Percentiles rank a stretch among this genome's conserved stretches.
Evolutionary conservation across 2,113 vertebrate species (phyloP).

Genomic region (Chamaea fasciata): DNA sequence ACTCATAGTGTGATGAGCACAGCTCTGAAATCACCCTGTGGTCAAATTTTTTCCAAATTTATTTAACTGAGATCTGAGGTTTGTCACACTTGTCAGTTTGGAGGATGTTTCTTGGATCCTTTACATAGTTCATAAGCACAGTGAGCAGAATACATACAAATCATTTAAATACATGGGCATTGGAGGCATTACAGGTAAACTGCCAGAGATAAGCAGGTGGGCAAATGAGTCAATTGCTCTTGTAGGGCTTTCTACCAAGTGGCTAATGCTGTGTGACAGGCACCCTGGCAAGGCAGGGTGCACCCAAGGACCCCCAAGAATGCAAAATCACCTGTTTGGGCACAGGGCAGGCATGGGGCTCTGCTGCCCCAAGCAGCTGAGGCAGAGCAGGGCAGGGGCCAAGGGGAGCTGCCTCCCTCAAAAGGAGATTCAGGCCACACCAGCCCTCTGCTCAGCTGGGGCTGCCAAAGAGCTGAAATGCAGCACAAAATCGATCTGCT

Average conservation of each 20-base stretch:
- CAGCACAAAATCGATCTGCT: background rate
- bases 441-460: background rate
- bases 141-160: background rate
- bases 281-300: background rate
- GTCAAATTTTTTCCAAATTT: background rate
- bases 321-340: background rate
- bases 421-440: background rate
- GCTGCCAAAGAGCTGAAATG: background rate
- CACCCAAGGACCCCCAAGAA: background rate
- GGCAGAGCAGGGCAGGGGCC: accelerated
- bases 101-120: background rate
- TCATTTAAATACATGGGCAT: accelerated
- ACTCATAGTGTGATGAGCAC: accelerated
- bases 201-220: background rate
- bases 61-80: background rate
- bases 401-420: background rate
- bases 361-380: background rate
- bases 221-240: background rate
- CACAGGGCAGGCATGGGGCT: accelerated
- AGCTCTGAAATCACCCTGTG: background rate
- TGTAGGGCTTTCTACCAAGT: background rate
- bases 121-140: background rate
- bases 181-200: background rate
- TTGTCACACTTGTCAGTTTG: background rate
- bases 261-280: accelerated